Evolutionary conservation across 2,888 invertebrate species (phyloP).

Genomic region (Himalopsyche japonica): DNA sequence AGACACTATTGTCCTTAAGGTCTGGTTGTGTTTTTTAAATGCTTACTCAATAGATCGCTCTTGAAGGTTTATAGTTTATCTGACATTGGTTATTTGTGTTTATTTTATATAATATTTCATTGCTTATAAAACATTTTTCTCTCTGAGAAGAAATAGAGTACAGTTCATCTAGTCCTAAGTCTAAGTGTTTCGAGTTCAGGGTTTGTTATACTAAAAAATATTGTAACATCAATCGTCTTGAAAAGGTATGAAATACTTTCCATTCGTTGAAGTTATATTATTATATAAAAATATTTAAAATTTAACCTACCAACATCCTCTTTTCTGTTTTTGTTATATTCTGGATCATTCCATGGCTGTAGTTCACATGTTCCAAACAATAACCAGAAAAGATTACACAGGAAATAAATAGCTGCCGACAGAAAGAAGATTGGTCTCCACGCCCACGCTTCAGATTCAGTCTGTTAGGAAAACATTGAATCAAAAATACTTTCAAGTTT

Average conservation of each 20-base stretch:
- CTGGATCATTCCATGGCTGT: slow-evolving; percentile 65
- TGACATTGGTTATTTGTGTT: too few relatives aligned
- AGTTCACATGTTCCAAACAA: slow-evolving; percentile 64
- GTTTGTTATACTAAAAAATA: too few relatives aligned
- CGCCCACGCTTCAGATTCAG: slow-evolving; percentile 49
- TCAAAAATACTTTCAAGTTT: not conserved
- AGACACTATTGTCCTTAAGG: too few relatives aligned
- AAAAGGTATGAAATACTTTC: not conserved
- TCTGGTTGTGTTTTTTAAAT: too few relatives aligned
- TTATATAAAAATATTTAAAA: not conserved
- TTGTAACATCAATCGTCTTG: too few relatives aligned
- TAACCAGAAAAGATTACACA: slow-evolving; percentile 63
- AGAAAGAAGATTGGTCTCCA: slow-evolving; percentile 69
- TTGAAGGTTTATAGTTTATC: too few relatives aligned
- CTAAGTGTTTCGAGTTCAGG: too few relatives aligned
- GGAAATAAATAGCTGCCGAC: slow-evolving; percentile 63
- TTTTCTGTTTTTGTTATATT: slow-evolving; percentile 36
- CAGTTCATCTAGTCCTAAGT: too few relatives aligned
- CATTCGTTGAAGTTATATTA: not conserved
- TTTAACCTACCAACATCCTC: slow-evolving; percentile 45
- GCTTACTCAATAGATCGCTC: too few relatives aligned
- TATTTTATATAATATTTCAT: too few relatives aligned
- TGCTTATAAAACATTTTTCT: too few relatives aligned
- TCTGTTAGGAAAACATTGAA: slow-evolving; percentile 6
- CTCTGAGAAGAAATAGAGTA: too few relatives aligned